Percentiles rank a stretch among this genome's conserved stretches.
These are phyloP conservation scores for Clavelina lepadiformis DNA, from an alignment of 23 tunicate species.

Conservation along the genomic window DNA sequence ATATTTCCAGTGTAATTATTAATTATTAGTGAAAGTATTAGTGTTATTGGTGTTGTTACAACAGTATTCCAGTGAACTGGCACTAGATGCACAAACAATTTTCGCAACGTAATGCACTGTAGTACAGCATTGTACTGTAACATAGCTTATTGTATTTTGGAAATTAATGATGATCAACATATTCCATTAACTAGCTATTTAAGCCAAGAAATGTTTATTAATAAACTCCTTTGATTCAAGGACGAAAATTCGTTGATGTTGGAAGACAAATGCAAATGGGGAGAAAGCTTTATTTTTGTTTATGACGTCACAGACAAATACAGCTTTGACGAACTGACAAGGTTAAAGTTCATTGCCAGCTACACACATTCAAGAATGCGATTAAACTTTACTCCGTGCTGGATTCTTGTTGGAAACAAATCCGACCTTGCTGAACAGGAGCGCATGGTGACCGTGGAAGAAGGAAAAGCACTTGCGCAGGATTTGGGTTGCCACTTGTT, in stretches of 20 bases:
- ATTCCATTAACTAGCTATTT: not conserved
- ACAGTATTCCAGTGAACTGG: too few species aligned
- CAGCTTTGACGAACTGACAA: constrained; percentile 72
- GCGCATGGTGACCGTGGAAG: constrained; percentile 54
- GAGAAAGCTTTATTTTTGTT: constrained; percentile 64
- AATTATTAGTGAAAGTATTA: too few species aligned
- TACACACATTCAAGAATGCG: constrained; percentile 55
- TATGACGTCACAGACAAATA: constrained; percentile 85
- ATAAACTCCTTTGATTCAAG: constrained; percentile 15
- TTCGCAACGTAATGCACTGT: too few species aligned
- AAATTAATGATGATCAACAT: not conserved
- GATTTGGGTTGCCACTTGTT: constrained; percentile 65
- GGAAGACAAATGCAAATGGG: constrained; percentile 88
- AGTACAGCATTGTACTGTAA: too few species aligned
- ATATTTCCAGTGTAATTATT: too few species aligned
- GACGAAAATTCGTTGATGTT: constrained; percentile 57
- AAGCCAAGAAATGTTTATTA: not conserved
- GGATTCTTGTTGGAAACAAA: constrained; percentile 70
- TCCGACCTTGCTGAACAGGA: constrained; percentile 60
- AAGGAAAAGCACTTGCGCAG: constrained; percentile 66
- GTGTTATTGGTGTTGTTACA: too few species aligned
- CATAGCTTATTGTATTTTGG: too few species aligned
- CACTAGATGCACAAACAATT: too few species aligned
- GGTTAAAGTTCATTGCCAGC: constrained; percentile 72
- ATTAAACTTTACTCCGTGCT: constrained; percentile 53